These are phyloP conservation scores for Baccha elongata DNA, from an alignment of 2,888 invertebrate genomes.

Conservation along the genomic window DNA sequence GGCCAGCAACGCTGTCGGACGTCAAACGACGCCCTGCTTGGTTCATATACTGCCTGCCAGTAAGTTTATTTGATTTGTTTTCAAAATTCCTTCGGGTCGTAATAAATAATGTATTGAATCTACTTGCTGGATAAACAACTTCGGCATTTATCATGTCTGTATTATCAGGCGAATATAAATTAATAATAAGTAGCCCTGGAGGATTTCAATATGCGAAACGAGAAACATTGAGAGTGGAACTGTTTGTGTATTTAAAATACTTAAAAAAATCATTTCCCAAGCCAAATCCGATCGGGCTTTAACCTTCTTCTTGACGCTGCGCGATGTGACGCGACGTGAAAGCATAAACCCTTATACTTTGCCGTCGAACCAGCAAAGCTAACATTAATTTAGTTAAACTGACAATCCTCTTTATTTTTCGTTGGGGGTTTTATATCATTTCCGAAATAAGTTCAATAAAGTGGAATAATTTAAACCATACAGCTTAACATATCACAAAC, in stretches of 20 bases:
- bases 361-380: conserved; percentile 20
- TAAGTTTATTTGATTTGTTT: conserved; percentile 82
- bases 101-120: conserved; percentile 18
- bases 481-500: conserved; percentile 40
- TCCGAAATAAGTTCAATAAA: conserved; percentile 40
- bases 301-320: background rate
- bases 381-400: conserved; percentile 35
- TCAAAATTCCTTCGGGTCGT: conserved; percentile 26
- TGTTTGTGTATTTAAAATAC: conserved; percentile 1
- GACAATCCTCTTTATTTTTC: conserved; percentile 34
- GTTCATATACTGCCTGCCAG: conserved; percentile 92
- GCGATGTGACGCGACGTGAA: background rate
- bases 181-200: conserved; percentile 28
- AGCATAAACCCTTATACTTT: conserved; percentile 8
- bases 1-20: conserved; percentile 92
- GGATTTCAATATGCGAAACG: conserved; percentile 4
- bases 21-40: conserved; percentile 91
- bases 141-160: conserved; percentile 18
- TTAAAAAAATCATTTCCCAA: conserved; percentile 20
- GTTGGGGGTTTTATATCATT: conserved; percentile 15
- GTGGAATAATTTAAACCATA: conserved; percentile 51
- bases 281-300: conserved; percentile 9
- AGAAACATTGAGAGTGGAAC: background rate
- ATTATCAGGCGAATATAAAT: conserved; percentile 34
- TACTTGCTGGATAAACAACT: conserved; percentile 18